Evolutionary conservation across 2,888 invertebrate species (phyloP), one percentile per base, ranked within the genome.

Genomic region (Eupeodes luniger): DNA sequence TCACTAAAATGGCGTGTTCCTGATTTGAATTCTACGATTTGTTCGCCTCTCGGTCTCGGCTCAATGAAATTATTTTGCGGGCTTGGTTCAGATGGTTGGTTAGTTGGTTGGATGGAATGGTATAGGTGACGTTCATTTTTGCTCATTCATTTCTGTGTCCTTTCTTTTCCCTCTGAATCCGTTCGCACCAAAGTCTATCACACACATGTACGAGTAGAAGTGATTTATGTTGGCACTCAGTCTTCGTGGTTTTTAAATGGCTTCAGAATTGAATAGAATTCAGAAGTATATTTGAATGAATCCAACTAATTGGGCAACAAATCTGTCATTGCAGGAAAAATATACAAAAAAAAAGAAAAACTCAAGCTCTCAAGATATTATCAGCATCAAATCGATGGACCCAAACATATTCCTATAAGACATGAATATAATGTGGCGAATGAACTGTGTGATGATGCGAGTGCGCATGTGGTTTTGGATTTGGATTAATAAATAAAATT

Each of bases 251-350:
- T 77, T 81, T 85, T 81, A 81, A 79, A 79, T 85, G 77, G 66
- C 85, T 75, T 57, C 89, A 75, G 27, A 11, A 55, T 85, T 27
- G 81, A 85, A 85, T 89, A 85, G 82, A 85, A 89, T 89, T 89
- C 89, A 89, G 85, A 79, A 79, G 85, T 89, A 79, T 76, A 79
- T 85, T 81, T 89, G 85, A 85, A 85, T 85, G 81, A 86, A 76
- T 83, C 76, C 75, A 85, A 90, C 81, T 90, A 90, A 90, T 91
- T 90, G 91, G 92, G 91, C 91, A 91, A 93, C 93, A 93, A 93
- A 93, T 93, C 92, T 92, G 92, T 92, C 92, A 92, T 92, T 93
- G 92, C 92, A 92, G 92, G 92, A 92, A 92, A 93, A 91, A 83
- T 83, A 81, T 36, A 85, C 62, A 78, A 12, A 51, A 64, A 82